Base-by-base conservation (phyloP, 1,140 invertebrate genomes). In the Lepidurus couesii region DNA sequence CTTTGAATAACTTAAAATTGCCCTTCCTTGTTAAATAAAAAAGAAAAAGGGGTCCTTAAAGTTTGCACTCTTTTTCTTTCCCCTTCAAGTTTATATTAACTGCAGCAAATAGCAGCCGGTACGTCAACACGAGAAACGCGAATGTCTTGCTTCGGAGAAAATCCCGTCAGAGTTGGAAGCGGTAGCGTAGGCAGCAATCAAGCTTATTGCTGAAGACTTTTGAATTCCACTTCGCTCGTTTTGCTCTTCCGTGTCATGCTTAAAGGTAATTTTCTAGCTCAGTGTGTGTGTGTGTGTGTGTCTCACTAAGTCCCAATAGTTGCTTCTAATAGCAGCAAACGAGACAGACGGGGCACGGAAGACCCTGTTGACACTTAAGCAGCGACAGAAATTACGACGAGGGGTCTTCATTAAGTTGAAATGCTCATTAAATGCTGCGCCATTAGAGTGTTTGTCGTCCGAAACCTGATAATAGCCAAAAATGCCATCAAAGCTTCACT, bases 391-490 rank as follows among this genome's bases (percentile, higher is more conserved):
- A 65, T 65, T 4, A 16, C 13, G 8, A 65, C 53, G 53, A 65
- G 1, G 53, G 53, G 6, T 1, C 53, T 65, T 65, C 53, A 65
- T 65, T 65, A 65, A 65, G 16, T 65, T 65, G 53, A 65, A 65
- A 65, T 65, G 21, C 53, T 65, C 53, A 65, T 65, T 65, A 65
- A 65, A 65, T 13, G 53, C 53, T 65, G 53, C 53, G 53, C 21
- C 53, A 9, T 65, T 65, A 65, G 53, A 65, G 53, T 65, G 53
- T 11, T 65, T 65, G 53, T 65, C 53, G 53, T 65, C 53, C 53
- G 34, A 65, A 7, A 21, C 53, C 7, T 65, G 13, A 21, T 65
- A 65, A 65, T 65, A 65, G 53, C 53, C 13, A 65, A 65, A 65
- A 65, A 65, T 16, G 53, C 53, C 21, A 65, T 9, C 53, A 65